phyloP scores from a whole-genome alignment of 2,888 invertebrate species.

The Nycteola revayana region DNA sequence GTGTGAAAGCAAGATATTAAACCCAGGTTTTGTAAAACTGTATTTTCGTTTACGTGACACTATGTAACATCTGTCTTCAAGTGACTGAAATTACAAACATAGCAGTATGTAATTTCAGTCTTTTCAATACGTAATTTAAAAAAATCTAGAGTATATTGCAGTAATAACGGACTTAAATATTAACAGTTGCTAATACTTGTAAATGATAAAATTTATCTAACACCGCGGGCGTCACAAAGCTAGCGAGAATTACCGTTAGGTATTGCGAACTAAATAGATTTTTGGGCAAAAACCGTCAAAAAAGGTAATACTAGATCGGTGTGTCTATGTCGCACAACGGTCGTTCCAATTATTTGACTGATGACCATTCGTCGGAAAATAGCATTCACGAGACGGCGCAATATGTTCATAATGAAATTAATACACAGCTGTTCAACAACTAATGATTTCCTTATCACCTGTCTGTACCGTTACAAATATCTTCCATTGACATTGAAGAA shows the following conservation, averaged over 20 bases:
- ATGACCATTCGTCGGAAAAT: slow-evolving; percentile 39
- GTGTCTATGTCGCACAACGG: slow-evolving; percentile 69
- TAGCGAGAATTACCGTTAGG: slow-evolving; percentile 64
- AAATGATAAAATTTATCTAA: too few species aligned
- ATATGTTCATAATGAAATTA: slow-evolving; percentile 15
- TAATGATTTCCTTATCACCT: slow-evolving; percentile 15
- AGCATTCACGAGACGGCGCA: slow-evolving; percentile 23
- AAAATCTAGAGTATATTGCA: too few species aligned
- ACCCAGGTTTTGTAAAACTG: too few species aligned
- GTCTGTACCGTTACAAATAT: slow-evolving; percentile 15
- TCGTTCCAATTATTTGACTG: slow-evolving; percentile 61
- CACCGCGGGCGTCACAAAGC: slow-evolving; percentile 33
- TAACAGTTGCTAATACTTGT: too few species aligned
- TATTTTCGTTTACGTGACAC: too few species aligned
- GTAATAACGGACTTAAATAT: too few species aligned
- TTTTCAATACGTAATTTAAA: too few species aligned
- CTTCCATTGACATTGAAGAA: slow-evolving; percentile 15
- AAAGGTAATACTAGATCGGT: slow-evolving; percentile 66
- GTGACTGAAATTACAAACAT: too few species aligned
- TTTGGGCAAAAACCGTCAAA: slow-evolving; percentile 72
- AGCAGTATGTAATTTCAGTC: too few species aligned
- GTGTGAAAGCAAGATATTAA: too few species aligned
- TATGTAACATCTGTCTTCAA: too few species aligned
- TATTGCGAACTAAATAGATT: slow-evolving; percentile 70
- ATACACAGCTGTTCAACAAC: slow-evolving; percentile 5